Conservation (phyloP, 2,797 vertebrate genomes). For the Pogoniulus pusillus region DNA sequence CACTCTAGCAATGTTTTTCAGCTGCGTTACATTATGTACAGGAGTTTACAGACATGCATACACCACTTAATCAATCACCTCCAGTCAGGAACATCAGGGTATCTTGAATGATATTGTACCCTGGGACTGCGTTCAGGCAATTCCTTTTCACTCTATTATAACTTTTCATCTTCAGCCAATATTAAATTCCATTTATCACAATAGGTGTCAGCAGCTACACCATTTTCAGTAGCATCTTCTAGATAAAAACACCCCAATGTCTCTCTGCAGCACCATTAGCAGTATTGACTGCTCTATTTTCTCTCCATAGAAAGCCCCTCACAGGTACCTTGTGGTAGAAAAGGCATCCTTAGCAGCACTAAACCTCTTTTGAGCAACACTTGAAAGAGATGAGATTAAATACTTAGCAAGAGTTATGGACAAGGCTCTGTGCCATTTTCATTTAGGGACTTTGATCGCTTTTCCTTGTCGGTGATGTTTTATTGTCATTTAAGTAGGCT, state of each 20-base stretch:
- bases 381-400: slow-evolving; percentile 54
- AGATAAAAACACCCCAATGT: slow-evolving; percentile 44
- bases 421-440: slow-evolving; percentile 24
- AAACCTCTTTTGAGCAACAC: background rate
- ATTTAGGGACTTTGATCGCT: slow-evolving; percentile 34
- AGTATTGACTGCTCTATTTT: slow-evolving; percentile 61
- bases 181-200: slow-evolving; percentile 64
- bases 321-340: slow-evolving; percentile 4
- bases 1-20: background rate
- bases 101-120: slow-evolving; percentile 33
- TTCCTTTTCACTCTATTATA: slow-evolving; percentile 54
- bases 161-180: slow-evolving; percentile 52
- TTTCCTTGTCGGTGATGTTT: background rate
- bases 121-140: slow-evolving; percentile 24
- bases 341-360: slow-evolving; percentile 29
- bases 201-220: slow-evolving; percentile 56
- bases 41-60: slow-evolving; percentile 13
- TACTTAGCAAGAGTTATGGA: slow-evolving; percentile 35
- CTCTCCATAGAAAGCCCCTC: slow-evolving; percentile 31
- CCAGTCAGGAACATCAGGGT: background rate
- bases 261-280: slow-evolving; percentile 56
- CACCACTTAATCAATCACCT: slow-evolving; percentile 26
- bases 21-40: background rate
- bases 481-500: slow-evolving; percentile 39
- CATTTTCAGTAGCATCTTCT: slow-evolving; percentile 49